These are phyloP conservation scores for Lepidurus couesii DNA, from an alignment of 1,140 invertebrate genomes.

Conservation along the genomic window DNA sequence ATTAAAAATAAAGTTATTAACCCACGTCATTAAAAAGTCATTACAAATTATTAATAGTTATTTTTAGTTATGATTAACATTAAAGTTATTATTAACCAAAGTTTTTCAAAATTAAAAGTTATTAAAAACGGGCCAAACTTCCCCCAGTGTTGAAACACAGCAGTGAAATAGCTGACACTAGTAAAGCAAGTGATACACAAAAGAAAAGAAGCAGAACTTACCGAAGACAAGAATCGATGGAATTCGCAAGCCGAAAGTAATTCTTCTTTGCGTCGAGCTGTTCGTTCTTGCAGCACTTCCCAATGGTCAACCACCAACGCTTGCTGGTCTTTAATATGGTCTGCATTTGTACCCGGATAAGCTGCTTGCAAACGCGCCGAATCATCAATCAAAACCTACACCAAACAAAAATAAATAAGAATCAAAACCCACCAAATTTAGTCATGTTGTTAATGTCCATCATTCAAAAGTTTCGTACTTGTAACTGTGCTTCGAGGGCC, in stretches of 20 bases:
- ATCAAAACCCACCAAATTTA: background rate
- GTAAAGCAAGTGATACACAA: background rate
- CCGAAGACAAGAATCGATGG: slow-evolving; percentile 75
- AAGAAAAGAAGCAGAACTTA: slow-evolving; percentile 40
- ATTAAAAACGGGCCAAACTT: slow-evolving; percentile 33
- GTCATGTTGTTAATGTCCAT: background rate
- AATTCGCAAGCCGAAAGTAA: slow-evolving; percentile 82
- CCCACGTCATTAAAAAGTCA: background rate
- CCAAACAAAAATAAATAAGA: background rate
- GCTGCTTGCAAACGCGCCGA: slow-evolving; percentile 74
- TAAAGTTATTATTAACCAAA: no score
- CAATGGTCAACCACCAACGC: slow-evolving; percentile 75
- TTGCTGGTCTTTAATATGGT: slow-evolving; percentile 74
- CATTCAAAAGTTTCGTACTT: slow-evolving; percentile 45
- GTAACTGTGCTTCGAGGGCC: slow-evolving; percentile 85
- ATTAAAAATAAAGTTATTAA: slow-evolving; percentile 29
- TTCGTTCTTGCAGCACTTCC: slow-evolving; percentile 75
- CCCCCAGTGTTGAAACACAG: no score
- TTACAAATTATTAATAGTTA: background rate
- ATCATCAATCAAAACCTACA: slow-evolving; percentile 79
- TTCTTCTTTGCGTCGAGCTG: slow-evolving; percentile 68
- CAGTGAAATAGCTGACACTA: background rate
- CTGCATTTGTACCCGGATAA: slow-evolving; percentile 89
- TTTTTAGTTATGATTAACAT: no score
- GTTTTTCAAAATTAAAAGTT: no score